A percentile compares a stretch with the other conserved stretches of the same genome.
Evolutionary conservation across 1,140 invertebrate species (phyloP).

Genomic region (Drosophila watanabei): DNA sequence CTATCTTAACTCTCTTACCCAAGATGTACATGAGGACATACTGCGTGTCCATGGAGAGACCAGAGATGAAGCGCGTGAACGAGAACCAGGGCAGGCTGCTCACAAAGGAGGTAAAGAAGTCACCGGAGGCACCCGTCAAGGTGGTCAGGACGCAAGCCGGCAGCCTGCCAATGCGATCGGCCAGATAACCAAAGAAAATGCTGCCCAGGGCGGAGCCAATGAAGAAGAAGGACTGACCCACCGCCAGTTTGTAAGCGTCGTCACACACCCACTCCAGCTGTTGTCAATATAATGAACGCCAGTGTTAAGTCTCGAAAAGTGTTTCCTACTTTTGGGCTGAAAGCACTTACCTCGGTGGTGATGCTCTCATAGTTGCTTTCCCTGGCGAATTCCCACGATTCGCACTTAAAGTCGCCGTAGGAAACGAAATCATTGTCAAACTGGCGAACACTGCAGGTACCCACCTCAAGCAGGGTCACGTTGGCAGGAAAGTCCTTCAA

Average conservation of each 20-base stretch:
- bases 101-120: slow-evolving; percentile 87
- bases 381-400: slow-evolving; percentile 85
- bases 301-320: slow-evolving; percentile 29
- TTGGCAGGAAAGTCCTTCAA: not conserved
- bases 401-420: slow-evolving; percentile 58
- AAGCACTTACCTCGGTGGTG: slow-evolving; percentile 86
- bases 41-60: slow-evolving; percentile 87
- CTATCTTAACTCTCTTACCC: slow-evolving; percentile 75
- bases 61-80: slow-evolving; percentile 87
- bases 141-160: slow-evolving; percentile 87
- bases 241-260: slow-evolving; percentile 86
- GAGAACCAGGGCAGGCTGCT: slow-evolving; percentile 85
- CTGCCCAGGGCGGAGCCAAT: slow-evolving; percentile 87
- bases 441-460: slow-evolving; percentile 14
- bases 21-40: slow-evolving; percentile 89
- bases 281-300: slow-evolving; percentile 32
- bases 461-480: not conserved
- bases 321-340: slow-evolving; percentile 57
- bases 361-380: slow-evolving; percentile 86
- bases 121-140: slow-evolving; percentile 86
- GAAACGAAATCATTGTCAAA: not conserved
- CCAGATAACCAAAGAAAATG: slow-evolving; percentile 87
- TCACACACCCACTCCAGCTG: slow-evolving; percentile 89
- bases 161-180: slow-evolving; percentile 87
- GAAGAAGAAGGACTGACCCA: slow-evolving; percentile 88